Percentiles rank a stretch among this genome's conserved stretches.
Evolutionary conservation across 1,140 invertebrate genomes (phyloP).

Genomic region (Lithobius niger): DNA sequence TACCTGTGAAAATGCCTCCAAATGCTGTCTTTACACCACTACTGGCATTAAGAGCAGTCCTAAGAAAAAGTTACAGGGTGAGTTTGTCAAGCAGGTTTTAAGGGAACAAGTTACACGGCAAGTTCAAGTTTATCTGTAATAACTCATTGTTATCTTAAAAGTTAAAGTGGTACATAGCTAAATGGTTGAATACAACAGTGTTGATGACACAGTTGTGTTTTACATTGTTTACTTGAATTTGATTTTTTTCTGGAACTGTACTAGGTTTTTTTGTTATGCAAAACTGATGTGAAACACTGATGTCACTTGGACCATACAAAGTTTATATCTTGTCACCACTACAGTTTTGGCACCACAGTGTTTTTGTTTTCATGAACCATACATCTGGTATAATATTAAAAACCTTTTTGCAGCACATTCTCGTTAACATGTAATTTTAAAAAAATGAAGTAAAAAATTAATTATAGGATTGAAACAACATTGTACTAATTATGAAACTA

Average conservation of each 20-base stretch:
- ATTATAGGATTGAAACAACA: too few species aligned
- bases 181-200: background rate
- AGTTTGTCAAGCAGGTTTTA: background rate
- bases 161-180: background rate
- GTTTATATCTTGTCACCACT: too few species aligned
- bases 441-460: background rate
- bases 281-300: too few species aligned
- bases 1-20: slow-evolving; percentile 73
- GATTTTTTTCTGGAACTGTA: background rate
- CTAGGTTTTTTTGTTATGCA: too few species aligned
- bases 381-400: too few species aligned
- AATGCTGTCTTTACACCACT: slow-evolving; percentile 80
- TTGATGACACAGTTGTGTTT: background rate
- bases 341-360: too few species aligned
- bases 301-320: too few species aligned
- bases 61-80: slow-evolving; percentile 45
- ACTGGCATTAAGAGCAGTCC: slow-evolving; percentile 85
- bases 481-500: too few species aligned
- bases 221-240: background rate
- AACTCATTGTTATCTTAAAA: background rate
- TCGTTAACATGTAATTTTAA: background rate
- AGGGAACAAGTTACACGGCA: background rate
- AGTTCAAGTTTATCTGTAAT: background rate
- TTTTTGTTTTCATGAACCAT: too few species aligned
- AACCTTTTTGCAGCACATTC: background rate